Base-by-base conservation (phyloP, 1,140 invertebrate genomes). In the Caenorhabditis brenneri region DNA sequence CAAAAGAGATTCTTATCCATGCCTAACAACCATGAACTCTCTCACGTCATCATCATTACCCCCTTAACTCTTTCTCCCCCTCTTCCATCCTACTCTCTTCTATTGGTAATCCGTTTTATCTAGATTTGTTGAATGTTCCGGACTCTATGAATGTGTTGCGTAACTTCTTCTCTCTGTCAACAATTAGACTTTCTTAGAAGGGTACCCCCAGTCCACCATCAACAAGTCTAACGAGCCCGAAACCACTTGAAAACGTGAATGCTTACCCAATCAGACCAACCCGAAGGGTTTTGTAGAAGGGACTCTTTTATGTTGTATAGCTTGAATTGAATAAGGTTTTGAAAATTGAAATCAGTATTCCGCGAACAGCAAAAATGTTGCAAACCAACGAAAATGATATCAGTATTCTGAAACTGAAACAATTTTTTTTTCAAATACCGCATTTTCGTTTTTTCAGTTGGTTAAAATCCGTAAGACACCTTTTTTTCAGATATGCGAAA, bases 401-500 rank as follows among this genome's bases (percentile, higher is more conserved):
- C n/a, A n/a, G n/a, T n/a, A n/a, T n/a, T n/a, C n/a, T n/a, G n/a
- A n/a, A n/a, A n/a, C n/a, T n/a, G n/a, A n/a, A n/a, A n/a, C n/a
- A n/a, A n/a, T n/a, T n/a, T n/a, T n/a, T n/a, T n/a, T n/a, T n/a
- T n/a, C n/a, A n/a, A n/a, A n/a, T n/a, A n/a, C n/a, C n/a, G n/a
- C n/a, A n/a, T n/a, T n/a, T n/a, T n/a, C n/a, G n/a, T n/a, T n/a
- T n/a, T n/a, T n/a, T n/a, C n/a, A n/a, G n/a, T n/a, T n/a, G n/a
- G n/a, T n/a, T n/a, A n/a, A n/a, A n/a, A n/a, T n/a, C n/a, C n/a
- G n/a, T n/a, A n/a, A n/a, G n/a, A n/a, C n/a, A n/a, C n/a, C n/a
- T n/a, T n/a, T 12, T 46, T 91, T 91, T 81, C 90, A 93, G 93
- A 91, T 88, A 88, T 93, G 80, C 89, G 90, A 48, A 93, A 91